These are phyloP conservation scores for Eurois occulta DNA, from an alignment of 2,888 invertebrate genomes.

Conservation along the genomic window DNA sequence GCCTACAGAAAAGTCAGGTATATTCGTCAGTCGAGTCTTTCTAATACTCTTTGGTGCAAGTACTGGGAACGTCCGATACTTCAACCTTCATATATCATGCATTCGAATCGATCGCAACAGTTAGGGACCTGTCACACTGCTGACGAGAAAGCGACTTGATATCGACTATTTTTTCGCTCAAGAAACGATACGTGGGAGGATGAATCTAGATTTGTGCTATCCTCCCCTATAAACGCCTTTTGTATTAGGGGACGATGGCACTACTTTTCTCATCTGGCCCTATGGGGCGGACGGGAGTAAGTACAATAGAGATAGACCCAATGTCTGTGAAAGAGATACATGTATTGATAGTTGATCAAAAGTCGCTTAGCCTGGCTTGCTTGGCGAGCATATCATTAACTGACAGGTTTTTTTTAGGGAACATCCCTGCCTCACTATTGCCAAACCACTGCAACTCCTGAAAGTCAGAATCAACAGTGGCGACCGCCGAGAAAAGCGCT, in stretches of 20 bases:
- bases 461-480: neutral
- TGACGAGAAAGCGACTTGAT: neutral
- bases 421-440: accelerated
- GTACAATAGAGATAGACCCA: neutral
- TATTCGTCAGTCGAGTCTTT: neutral
- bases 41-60: conserved; percentile 13
- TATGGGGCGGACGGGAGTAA: neutral
- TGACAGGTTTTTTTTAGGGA: neutral
- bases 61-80: conserved; percentile 16
- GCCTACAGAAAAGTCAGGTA: neutral
- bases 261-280: too few species aligned
- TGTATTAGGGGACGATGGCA: neutral
- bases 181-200: neutral
- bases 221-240: neutral
- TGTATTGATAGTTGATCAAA: neutral
- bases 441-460: neutral
- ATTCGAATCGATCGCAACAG: conserved; percentile 39
- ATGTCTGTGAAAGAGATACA: neutral
- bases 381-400: neutral
- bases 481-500: neutral
- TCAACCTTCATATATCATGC: conserved; percentile 44
- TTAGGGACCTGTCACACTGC: neutral
- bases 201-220: neutral
- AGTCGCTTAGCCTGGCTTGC: neutral
- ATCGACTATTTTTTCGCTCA: neutral